Conservation (phyloP, 2,113 vertebrate species). For the Calonectris borealis region DNA sequence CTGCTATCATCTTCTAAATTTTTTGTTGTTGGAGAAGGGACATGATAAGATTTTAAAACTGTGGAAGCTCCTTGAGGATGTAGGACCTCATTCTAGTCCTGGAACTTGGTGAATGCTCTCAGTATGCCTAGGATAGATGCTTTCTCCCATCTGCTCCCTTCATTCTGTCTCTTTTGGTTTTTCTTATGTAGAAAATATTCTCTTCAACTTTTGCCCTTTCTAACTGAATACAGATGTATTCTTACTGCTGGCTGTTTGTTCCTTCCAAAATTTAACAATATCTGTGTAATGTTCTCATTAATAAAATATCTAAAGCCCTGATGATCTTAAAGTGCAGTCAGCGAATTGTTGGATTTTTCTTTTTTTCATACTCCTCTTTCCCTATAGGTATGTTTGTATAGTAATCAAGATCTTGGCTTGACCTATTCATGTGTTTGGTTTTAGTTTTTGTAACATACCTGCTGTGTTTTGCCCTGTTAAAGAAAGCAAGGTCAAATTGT, state of each 20-base stretch:
- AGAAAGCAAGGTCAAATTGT: background rate
- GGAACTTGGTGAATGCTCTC: background rate
- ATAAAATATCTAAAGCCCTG: background rate
- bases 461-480: background rate
- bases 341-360: background rate
- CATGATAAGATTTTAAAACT: background rate
- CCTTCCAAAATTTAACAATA: background rate
- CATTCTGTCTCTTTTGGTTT: background rate
- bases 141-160: background rate
- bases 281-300: background rate
- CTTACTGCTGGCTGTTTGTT: background rate
- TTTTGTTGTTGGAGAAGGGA: background rate
- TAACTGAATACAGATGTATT: background rate
- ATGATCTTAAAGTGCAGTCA: background rate
- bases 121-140: accelerated
- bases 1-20: background rate
- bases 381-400: accelerated
- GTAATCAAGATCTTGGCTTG: background rate
- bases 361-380: background rate
- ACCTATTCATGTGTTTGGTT: background rate
- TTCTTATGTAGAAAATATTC: background rate
- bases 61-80: background rate
- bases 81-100: background rate
- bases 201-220: background rate
- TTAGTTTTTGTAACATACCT: background rate